phyloP scores from a whole-genome alignment of 2,113 vertebrate species.

The Uria lomvia region DNA sequence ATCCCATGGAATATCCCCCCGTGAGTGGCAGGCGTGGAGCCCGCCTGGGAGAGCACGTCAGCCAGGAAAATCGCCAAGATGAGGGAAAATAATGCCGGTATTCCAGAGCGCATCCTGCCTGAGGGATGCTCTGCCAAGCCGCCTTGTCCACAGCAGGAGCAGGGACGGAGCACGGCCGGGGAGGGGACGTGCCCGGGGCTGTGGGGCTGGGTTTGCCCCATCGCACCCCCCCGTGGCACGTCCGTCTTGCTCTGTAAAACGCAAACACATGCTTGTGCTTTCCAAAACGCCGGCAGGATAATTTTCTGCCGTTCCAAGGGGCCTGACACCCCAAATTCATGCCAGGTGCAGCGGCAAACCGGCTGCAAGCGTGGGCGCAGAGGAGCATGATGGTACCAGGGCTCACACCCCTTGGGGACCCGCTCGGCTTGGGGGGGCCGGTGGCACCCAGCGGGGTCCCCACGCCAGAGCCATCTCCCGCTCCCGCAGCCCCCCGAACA shows the following conservation, averaged over 20 bases:
- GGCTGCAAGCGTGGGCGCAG: background rate
- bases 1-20: background rate
- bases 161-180: fast-evolving
- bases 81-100: background rate
- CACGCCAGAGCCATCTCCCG: background rate
- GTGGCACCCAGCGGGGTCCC: background rate
- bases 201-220: background rate
- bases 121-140: background rate
- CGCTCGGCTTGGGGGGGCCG: fast-evolving
- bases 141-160: background rate
- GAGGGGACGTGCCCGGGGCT: background rate
- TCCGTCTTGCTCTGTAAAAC: background rate
- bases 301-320: background rate
- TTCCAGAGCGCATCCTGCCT: fast-evolving
- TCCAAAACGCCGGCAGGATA: background rate
- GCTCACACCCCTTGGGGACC: background rate
- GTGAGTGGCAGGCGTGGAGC: background rate
- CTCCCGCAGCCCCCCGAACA: fast-evolving
- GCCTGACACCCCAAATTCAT: background rate
- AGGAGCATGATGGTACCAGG: fast-evolving
- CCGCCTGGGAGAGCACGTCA: fast-evolving
- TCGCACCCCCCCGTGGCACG: background rate
- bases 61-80: background rate
- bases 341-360: background rate
- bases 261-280: fast-evolving